phyloP scores from a whole-genome alignment of 2,888 invertebrate species.

The Tupiocoris notatus region DNA sequence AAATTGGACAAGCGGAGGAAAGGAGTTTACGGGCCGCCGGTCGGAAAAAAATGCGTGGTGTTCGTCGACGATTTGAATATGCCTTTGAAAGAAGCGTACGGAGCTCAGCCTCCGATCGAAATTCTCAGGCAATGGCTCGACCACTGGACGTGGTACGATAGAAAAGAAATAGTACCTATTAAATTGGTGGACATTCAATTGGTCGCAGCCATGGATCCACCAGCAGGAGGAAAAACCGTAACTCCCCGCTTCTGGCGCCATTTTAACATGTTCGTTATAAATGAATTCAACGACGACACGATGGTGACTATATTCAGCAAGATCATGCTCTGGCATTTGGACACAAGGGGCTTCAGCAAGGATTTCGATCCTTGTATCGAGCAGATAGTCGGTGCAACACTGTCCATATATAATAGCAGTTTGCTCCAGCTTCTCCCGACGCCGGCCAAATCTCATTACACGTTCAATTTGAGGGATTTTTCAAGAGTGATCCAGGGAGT shows the following conservation, averaged over 20 bases:
- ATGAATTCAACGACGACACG: constrained; percentile 83
- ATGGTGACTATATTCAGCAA: constrained; percentile 82
- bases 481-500: constrained; percentile 90
- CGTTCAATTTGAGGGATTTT: constrained; percentile 92
- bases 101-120: constrained; percentile 93
- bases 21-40: constrained; percentile 89
- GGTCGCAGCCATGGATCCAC: constrained; percentile 81
- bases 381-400: constrained; percentile 80
- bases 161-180: constrained; percentile 74
- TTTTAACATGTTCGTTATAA: constrained; percentile 80
- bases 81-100: constrained; percentile 85
- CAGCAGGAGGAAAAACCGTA: constrained; percentile 78
- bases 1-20: constrained; percentile 89
- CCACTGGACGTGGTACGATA: constrained; percentile 83
- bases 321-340: constrained; percentile 93
- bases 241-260: constrained; percentile 84
- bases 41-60: constrained; percentile 83
- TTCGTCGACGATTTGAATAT: constrained; percentile 97
- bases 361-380: constrained; percentile 92
- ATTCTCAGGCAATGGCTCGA: constrained; percentile 87
- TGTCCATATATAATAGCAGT: constrained; percentile 83
- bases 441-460: constrained; percentile 89
- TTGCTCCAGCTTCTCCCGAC: constrained; percentile 82
- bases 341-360: constrained; percentile 91
- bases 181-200: constrained; percentile 77